phyloP scores from a whole-genome alignment of 2,797 vertebrate genomes.

The Saxicola maurus region DNA sequence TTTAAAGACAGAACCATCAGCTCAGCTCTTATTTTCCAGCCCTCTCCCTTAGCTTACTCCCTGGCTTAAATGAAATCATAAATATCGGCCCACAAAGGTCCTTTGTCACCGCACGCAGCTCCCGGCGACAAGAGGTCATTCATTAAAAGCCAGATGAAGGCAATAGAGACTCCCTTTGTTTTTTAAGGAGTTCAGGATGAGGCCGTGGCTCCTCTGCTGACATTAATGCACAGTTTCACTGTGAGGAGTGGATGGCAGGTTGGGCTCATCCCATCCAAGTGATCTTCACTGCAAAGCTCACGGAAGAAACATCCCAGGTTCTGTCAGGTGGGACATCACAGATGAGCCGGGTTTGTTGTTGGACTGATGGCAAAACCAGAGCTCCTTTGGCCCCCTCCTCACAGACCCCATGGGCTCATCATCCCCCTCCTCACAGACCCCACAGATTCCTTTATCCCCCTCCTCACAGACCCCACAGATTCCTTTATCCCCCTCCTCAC shows the following conservation, averaged over 20 bases:
- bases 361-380: accelerated
- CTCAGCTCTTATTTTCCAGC: constrained; percentile 16
- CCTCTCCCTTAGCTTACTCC: not conserved
- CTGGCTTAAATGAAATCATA: constrained; percentile 52
- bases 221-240: not conserved
- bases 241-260: accelerated
- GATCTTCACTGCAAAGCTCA: accelerated
- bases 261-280: not conserved
- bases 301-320: accelerated
- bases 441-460: accelerated
- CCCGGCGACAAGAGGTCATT: constrained; percentile 56
- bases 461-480: not conserved
- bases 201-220: not conserved
- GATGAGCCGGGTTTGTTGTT: accelerated
- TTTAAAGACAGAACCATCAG: constrained; percentile 28
- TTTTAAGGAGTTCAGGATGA: constrained; percentile 22
- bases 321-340: not conserved
- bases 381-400: too few relatives aligned
- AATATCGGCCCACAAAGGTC: constrained; percentile 55
- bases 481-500: too few relatives aligned
- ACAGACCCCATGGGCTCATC: too few relatives aligned
- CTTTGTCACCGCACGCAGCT: constrained; percentile 45
- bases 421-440: not conserved
- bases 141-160: constrained; percentile 56
- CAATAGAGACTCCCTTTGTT: constrained; percentile 49